phyloP scores from a whole-genome alignment of 2,888 invertebrate genomes.

The Melinaea marsaeus region DNA sequence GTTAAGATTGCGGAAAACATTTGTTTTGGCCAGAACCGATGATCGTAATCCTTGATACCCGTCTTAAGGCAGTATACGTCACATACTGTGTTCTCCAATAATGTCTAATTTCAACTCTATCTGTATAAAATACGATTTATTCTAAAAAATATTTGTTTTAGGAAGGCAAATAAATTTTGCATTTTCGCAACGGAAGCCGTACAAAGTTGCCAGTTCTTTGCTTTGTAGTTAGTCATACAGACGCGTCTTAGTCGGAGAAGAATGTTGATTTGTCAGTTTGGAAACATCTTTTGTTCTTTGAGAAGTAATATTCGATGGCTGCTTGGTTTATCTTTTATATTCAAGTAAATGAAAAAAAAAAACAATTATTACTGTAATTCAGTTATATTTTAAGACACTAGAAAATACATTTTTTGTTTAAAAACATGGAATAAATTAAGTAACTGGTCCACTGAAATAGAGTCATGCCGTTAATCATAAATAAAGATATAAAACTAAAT shows the following conservation, averaged over 20 bases:
- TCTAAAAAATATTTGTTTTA: neutral
- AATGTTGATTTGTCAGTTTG: conserved; percentile 37
- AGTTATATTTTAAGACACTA: no score
- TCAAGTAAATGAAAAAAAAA: no score
- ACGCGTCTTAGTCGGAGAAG: conserved; percentile 29
- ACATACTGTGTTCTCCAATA: conserved; percentile 25
- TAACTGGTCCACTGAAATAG: no score
- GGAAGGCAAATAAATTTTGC: conserved; percentile 27
- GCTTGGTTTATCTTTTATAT: no score
- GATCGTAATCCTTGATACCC: conserved; percentile 50
- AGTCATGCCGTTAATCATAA: no score
- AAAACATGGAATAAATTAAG: no score
- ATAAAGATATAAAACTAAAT: no score
- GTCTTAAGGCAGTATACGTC: conserved; percentile 45
- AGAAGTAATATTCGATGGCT: no score
- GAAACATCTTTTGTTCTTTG: conserved; percentile 4
- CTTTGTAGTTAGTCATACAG: conserved; percentile 21
- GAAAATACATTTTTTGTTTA: no score
- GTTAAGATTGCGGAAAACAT: conserved; percentile 40
- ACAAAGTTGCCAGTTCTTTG: conserved; percentile 36
- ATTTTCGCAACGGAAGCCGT: conserved; percentile 41
- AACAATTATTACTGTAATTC: no score
- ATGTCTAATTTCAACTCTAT: conserved; percentile 15
- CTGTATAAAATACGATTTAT: conserved; percentile 1
- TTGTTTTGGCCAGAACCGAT: conserved; percentile 51